These are phyloP conservation scores for Trachops cirrhosus DNA, from an alignment of 2,797 vertebrate species.

Conservation along the genomic window DNA sequence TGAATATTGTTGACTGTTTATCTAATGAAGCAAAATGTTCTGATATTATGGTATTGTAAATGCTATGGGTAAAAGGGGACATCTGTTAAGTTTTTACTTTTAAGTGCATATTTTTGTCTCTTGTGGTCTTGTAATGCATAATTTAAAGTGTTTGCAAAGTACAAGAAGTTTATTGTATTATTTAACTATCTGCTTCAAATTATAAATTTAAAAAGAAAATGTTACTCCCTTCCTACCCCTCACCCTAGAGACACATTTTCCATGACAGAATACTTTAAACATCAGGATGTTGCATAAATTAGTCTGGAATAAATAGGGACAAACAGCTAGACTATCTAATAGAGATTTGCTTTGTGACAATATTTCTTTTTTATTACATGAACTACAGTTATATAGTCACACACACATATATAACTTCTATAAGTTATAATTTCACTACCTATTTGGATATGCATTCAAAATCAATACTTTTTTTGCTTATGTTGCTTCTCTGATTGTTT, in stretches of 20 bases:
- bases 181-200: conserved; percentile 76
- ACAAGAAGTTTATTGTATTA: conserved; percentile 65
- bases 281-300: conserved; percentile 77
- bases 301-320: conserved; percentile 66
- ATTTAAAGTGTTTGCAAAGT: conserved; percentile 62
- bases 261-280: conserved; percentile 72
- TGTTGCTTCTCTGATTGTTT: neutral
- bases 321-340: conserved; percentile 62
- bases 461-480: neutral
- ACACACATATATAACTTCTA: neutral
- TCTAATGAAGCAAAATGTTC: conserved; percentile 11
- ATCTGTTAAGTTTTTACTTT: conserved; percentile 4
- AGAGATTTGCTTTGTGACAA: conserved; percentile 28
- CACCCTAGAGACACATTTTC: conserved; percentile 74
- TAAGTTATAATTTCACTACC: neutral
- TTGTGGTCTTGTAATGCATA: conserved; percentile 43
- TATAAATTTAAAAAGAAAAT: conserved; percentile 68
- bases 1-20: neutral
- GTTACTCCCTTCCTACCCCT: conserved; percentile 43
- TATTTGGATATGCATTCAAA: neutral
- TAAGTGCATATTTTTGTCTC: conserved; percentile 21
- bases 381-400: neutral
- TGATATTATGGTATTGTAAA: neutral
- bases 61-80: neutral
- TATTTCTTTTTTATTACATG: neutral